Conservation (phyloP, 2,113 vertebrate genomes). For the Tenebrosternarchus preto region DNA sequence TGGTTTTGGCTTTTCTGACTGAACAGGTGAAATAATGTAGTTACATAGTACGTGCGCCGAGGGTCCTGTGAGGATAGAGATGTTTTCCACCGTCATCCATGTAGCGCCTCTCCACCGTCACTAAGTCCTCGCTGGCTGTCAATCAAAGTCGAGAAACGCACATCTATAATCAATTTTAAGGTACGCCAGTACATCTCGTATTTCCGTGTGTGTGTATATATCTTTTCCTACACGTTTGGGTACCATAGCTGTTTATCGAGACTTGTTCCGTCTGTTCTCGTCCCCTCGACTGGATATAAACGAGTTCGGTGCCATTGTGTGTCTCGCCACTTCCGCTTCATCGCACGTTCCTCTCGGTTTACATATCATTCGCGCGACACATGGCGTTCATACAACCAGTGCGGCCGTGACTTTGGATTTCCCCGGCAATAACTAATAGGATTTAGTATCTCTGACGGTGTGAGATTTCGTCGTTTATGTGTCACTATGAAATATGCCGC, state of each 20-base stretch:
- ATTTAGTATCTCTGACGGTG: conserved; percentile 44
- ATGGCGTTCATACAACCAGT: neutral
- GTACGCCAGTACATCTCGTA: too few species aligned
- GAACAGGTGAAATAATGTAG: conserved; percentile 7
- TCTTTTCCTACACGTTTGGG: too few species aligned
- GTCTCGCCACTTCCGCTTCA: conserved; percentile 15
- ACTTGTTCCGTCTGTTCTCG: too few species aligned
- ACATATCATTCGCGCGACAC: neutral
- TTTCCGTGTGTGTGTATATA: too few species aligned
- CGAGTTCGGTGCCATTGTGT: neutral
- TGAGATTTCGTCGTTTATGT: conserved; percentile 6
- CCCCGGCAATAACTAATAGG: conserved; percentile 59
- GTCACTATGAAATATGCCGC: neutral
- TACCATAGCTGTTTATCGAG: too few species aligned
- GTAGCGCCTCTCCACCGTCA: neutral
- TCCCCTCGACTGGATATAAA: too few species aligned
- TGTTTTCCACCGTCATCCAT: neutral
- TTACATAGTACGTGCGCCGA: too few species aligned
- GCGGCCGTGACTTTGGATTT: conserved; percentile 44
- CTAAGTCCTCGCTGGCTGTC: too few species aligned
- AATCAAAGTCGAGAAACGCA: too few species aligned
- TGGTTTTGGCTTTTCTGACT: neutral
- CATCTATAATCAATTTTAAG: too few species aligned
- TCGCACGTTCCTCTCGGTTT: neutral
- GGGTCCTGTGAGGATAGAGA: neutral